Evolutionary conservation across 1,140 invertebrate genomes (phyloP).

Genomic region (Hylyphantes graminicola): DNA sequence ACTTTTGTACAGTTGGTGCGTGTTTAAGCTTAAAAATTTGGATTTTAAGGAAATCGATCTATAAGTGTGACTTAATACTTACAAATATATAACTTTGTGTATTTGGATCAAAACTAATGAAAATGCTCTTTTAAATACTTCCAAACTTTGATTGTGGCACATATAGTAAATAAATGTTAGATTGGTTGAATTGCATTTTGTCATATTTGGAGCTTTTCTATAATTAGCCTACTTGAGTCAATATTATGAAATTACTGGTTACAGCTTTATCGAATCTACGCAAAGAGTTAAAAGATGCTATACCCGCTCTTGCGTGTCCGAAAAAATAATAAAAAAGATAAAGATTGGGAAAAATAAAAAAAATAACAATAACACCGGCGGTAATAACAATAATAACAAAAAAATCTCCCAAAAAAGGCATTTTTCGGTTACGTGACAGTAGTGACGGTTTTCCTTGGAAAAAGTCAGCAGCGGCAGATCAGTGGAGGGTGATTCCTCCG

Average conservation of each 20-base stretch:
- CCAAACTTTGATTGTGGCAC: too few relatives aligned
- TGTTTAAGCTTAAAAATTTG: too few relatives aligned
- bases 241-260: not conserved
- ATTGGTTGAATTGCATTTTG: too few relatives aligned
- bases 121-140: too few relatives aligned
- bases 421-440: constrained; percentile 60
- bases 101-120: too few relatives aligned
- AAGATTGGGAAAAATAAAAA: constrained; percentile 14
- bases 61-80: too few relatives aligned
- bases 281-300: constrained; percentile 24
- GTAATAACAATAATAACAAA: not conserved
- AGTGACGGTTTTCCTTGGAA: constrained; percentile 42
- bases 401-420: constrained; percentile 33
- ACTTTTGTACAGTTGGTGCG: too few relatives aligned
- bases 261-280: too few relatives aligned
- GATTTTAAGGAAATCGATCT: too few relatives aligned
- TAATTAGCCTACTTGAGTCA: constrained; percentile 46
- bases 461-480: constrained; percentile 30
- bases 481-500: constrained; percentile 54
- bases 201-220: not conserved
- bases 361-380: not conserved
- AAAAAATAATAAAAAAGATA: constrained; percentile 22
- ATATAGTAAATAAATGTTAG: too few relatives aligned
- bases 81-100: too few relatives aligned
- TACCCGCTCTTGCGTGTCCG: constrained; percentile 42